phyloP scores from a whole-genome alignment of 1,140 invertebrate genomes.

The Ostrea edulis region DNA sequence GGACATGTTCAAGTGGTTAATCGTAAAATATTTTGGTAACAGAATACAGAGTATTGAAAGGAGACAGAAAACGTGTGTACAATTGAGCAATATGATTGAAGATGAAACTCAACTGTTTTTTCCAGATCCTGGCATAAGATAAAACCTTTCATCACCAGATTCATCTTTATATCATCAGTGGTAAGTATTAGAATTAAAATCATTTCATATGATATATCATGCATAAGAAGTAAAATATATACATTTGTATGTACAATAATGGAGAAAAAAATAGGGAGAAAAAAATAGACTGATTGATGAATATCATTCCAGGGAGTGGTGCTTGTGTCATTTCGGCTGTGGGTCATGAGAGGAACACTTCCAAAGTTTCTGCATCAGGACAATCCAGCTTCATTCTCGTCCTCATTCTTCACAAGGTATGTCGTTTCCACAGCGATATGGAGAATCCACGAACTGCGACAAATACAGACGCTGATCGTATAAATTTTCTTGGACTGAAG shows the following conservation, averaged over 20 bases:
- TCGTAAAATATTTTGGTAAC: neutral
- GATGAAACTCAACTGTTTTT: neutral
- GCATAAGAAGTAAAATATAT: neutral
- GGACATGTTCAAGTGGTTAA: neutral
- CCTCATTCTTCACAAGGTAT: conserved; percentile 82
- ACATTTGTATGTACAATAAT: too few relatives aligned
- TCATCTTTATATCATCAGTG: neutral
- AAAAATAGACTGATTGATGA: neutral
- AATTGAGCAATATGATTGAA: neutral
- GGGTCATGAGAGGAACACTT: conserved; percentile 95
- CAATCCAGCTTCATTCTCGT: conserved; percentile 86
- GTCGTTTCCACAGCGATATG: neutral
- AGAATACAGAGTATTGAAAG: neutral
- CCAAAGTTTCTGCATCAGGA: conserved; percentile 92
- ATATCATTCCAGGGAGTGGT: conserved; percentile 48
- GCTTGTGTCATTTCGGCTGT: conserved; percentile 85
- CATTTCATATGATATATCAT: neutral
- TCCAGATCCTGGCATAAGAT: conserved; percentile 5
- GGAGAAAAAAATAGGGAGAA: neutral
- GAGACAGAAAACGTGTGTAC: neutral
- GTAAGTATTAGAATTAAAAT: neutral
- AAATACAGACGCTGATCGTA: neutral
- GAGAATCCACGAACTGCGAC: neutral
- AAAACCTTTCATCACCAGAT: neutral
- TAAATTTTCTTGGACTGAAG: neutral